Evolutionary conservation across 1,140 invertebrate species (phyloP).

Genomic region (Anastrepha ludens): DNA sequence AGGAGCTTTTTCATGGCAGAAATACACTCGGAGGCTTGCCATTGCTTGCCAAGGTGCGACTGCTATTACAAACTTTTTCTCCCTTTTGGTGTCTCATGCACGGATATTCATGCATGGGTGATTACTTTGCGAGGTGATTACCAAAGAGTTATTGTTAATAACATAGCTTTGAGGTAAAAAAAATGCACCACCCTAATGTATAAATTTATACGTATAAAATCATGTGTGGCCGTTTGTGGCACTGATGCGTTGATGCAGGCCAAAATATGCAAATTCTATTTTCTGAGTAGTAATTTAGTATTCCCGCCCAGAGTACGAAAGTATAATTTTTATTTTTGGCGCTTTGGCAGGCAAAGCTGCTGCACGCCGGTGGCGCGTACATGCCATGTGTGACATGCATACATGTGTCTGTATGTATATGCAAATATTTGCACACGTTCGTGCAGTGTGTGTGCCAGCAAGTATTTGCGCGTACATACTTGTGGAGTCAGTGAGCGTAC

Average conservation of each 20-base stretch:
- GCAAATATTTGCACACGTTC: background rate
- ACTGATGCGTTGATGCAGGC: slow-evolving; percentile 33
- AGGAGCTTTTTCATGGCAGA: too few species aligned
- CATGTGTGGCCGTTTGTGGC: background rate
- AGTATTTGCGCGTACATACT: slow-evolving; percentile 29
- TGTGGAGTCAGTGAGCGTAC: slow-evolving; percentile 22
- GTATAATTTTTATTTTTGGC: slow-evolving; percentile 51
- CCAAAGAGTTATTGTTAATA: too few species aligned
- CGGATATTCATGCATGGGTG: too few species aligned
- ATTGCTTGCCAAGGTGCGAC: too few species aligned
- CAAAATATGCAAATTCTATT: slow-evolving; percentile 51
- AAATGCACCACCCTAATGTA: too few species aligned
- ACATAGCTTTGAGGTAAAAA: too few species aligned
- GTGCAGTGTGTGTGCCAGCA: background rate
- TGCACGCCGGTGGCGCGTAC: background rate
- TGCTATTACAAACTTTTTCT: too few species aligned
- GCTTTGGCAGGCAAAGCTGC: background rate
- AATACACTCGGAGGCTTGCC: too few species aligned
- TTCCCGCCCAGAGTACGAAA: slow-evolving; percentile 20
- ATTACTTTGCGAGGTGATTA: too few species aligned
- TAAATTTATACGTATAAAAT: background rate
- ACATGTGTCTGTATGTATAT: background rate
- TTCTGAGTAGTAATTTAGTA: slow-evolving; percentile 36
- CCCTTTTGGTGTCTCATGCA: too few species aligned
- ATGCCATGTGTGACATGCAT: background rate